A percentile compares a stretch with the other conserved stretches of the same genome.
Conservation (phyloP, 2,797 vertebrate species). For the Danio jaintianensis region DNA sequence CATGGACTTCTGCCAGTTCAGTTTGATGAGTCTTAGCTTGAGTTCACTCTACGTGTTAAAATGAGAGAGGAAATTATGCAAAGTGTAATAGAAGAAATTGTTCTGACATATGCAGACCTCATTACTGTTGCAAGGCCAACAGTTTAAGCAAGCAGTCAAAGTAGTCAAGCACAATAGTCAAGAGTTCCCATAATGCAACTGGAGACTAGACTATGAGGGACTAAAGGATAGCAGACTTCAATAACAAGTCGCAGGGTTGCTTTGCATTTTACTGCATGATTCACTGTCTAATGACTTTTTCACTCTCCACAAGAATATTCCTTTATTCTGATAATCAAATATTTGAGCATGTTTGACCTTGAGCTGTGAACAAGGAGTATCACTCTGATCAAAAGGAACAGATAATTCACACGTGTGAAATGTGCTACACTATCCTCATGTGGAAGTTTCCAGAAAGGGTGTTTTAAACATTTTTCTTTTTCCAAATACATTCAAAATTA, state of each 20-base stretch:
- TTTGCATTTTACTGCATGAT: not conserved
- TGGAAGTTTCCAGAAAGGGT: not conserved
- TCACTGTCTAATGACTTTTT: not conserved
- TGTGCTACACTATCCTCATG: not conserved
- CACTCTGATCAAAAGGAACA: not conserved
- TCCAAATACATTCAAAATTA: not conserved
- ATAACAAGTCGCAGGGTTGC: not conserved
- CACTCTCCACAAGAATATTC: not conserved
- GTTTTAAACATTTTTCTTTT: not conserved
- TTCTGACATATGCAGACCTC: not conserved
- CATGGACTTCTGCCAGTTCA: constrained; percentile 78
- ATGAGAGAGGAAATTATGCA: not conserved
- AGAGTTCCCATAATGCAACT: not conserved
- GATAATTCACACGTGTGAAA: not conserved
- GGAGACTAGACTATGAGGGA: not conserved
- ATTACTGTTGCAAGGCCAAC: not conserved
- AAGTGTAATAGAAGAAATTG: not conserved
- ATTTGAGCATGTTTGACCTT: not conserved
- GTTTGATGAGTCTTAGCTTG: constrained; percentile 75
- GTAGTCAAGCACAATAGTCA: no score
- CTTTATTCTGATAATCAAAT: not conserved
- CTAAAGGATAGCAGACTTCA: not conserved
- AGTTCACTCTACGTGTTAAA: constrained; percentile 73
- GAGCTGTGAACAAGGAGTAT: constrained; percentile 3
- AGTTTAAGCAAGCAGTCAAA: not conserved